Evolutionary conservation across 2,797 vertebrate species (phyloP).

Genomic region (Oophaga sylvatica): DNA sequence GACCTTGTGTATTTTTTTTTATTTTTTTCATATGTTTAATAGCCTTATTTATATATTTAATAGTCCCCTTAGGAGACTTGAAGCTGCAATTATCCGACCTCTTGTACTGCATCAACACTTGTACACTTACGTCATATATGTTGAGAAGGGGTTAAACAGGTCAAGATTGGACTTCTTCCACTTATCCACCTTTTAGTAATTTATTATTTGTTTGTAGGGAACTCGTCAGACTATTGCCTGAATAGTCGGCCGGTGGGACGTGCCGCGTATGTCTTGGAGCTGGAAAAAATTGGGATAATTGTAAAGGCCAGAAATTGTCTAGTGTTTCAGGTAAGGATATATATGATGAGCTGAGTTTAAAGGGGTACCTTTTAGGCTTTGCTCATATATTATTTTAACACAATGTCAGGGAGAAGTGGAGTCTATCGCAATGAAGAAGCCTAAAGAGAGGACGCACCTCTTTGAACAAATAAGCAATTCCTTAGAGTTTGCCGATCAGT

Average conservation of each 20-base stretch:
- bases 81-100: no score
- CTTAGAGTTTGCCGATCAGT: slow-evolving; percentile 79
- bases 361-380: no score
- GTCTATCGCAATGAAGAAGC: slow-evolving; percentile 89
- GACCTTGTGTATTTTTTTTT: no score
- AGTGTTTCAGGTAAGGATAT: slow-evolving; percentile 87
- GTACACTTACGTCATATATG: no score
- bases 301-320: slow-evolving; percentile 89
- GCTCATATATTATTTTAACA: background rate
- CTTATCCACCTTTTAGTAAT: no score
- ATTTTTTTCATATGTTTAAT: no score
- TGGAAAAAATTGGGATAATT: slow-evolving; percentile 86
- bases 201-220: slow-evolving; percentile 70
- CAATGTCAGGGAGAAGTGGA: slow-evolving; percentile 87
- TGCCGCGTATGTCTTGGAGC: slow-evolving; percentile 76
- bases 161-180: no score
- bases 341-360: no score
- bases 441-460: slow-evolving; percentile 87
- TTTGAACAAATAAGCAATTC: slow-evolving; percentile 91
- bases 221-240: slow-evolving; percentile 81
- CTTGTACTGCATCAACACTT: no score
- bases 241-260: slow-evolving; percentile 74
- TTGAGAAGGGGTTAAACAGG: no score
- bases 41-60: no score
- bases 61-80: no score